Conservation (phyloP, 2,113 vertebrate species). For the Pelecanus crispus region DNA sequence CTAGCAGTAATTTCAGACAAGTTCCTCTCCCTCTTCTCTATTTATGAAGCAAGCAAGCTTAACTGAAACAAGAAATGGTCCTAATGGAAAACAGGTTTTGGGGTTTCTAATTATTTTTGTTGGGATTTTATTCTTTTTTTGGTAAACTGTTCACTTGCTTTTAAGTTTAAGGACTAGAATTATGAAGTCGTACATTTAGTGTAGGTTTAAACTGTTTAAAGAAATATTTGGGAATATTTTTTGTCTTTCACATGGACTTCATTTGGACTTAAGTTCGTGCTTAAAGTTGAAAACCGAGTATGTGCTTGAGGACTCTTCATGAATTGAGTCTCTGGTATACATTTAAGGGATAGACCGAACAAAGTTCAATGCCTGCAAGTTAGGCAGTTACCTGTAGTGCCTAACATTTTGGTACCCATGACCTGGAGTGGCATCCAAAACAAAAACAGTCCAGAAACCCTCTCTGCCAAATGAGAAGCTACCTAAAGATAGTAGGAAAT, state of each 20-base stretch:
- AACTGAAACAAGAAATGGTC: neutral
- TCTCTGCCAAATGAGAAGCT: neutral
- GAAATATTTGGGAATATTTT: neutral
- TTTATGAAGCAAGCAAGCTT: neutral
- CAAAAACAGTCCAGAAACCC: neutral
- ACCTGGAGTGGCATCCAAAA: neutral
- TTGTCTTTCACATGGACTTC: neutral
- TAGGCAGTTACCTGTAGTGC: neutral
- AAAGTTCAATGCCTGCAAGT: neutral
- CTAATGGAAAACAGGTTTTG: neutral
- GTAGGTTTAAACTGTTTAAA: neutral
- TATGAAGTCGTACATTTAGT: neutral
- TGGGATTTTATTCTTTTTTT: neutral
- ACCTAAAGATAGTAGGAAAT: neutral
- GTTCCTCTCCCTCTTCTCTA: neutral
- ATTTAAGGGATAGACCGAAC: neutral
- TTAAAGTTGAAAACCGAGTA: neutral
- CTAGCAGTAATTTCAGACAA: neutral
- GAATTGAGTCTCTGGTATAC: neutral
- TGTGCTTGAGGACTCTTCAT: neutral
- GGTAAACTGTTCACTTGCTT: neutral
- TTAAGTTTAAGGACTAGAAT: neutral
- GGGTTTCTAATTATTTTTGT: neutral
- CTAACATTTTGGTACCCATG: neutral
- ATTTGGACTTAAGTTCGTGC: neutral